These are phyloP conservation scores for Gobiocypris rarus DNA, from an alignment of 2,113 vertebrate species.

Conservation along the genomic window DNA sequence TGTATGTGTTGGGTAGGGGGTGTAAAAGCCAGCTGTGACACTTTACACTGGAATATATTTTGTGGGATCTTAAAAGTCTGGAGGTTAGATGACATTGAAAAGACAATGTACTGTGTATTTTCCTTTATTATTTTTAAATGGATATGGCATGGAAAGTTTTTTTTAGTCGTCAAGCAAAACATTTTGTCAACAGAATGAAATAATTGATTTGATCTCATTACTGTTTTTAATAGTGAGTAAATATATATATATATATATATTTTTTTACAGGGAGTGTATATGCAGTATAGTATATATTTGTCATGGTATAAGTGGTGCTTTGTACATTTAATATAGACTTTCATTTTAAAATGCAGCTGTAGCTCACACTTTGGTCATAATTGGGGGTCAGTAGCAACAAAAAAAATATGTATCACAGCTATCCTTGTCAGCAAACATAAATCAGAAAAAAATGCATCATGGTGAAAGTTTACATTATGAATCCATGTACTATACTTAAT, in stretches of 20 bases:
- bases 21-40: conserved; percentile 67
- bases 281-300: background rate
- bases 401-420: no score
- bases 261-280: no score
- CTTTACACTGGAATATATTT: conserved; percentile 61
- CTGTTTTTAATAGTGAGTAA: background rate
- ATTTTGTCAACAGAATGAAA: no score
- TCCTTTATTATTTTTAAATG: conserved; percentile 1
- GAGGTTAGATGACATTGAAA: conserved; percentile 62
- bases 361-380: background rate
- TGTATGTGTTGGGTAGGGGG: conserved; percentile 28
- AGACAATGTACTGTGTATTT: conserved; percentile 50
- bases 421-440: background rate
- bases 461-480: background rate
- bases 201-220: background rate
- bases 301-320: no score
- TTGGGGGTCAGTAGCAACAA: background rate
- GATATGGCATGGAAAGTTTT: background rate
- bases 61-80: conserved; percentile 8
- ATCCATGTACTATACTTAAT: conserved; percentile 50
- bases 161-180: no score
- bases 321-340: no score
- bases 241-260: background rate
- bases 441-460: background rate
- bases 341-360: no score